Conservation (phyloP, 2,113 vertebrate genomes). For the Crypturellus undulatus region DNA sequence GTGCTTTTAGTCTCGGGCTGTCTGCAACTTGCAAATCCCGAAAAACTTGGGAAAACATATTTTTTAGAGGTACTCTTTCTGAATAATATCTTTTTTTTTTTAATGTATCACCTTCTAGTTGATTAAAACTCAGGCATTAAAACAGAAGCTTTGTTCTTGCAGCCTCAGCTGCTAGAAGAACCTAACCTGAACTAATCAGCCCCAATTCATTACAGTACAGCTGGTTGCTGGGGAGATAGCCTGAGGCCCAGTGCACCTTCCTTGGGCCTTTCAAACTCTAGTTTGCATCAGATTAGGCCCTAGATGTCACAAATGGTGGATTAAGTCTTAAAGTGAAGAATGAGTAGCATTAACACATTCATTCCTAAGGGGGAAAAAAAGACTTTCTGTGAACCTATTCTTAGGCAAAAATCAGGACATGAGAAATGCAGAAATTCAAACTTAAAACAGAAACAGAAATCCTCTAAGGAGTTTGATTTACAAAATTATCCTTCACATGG, state of each 20-base stretch:
- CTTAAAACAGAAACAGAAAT: fast-evolving
- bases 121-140: slow-evolving; percentile 22
- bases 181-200: slow-evolving; percentile 71
- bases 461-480: not conserved
- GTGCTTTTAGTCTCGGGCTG: not conserved
- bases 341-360: slow-evolving; percentile 6
- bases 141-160: slow-evolving; percentile 42
- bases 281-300: slow-evolving; percentile 32
- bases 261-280: slow-evolving; percentile 29
- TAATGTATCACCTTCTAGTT: slow-evolving; percentile 7
- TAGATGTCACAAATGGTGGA: slow-evolving; percentile 41
- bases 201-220: slow-evolving; percentile 47
- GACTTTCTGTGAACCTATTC: not conserved
- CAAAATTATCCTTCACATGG: not conserved
- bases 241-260: not conserved
- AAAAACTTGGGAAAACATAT: not conserved
- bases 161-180: slow-evolving; percentile 59
- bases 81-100: not conserved
- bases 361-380: not conserved
- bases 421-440: not conserved
- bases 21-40: not conserved
- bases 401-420: not conserved
- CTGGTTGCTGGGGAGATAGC: slow-evolving; percentile 68
- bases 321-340: slow-evolving; percentile 51
- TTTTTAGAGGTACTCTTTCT: not conserved